Base-by-base conservation (phyloP, 2,113 vertebrate species). In the Agapornis roseicollis region DNA sequence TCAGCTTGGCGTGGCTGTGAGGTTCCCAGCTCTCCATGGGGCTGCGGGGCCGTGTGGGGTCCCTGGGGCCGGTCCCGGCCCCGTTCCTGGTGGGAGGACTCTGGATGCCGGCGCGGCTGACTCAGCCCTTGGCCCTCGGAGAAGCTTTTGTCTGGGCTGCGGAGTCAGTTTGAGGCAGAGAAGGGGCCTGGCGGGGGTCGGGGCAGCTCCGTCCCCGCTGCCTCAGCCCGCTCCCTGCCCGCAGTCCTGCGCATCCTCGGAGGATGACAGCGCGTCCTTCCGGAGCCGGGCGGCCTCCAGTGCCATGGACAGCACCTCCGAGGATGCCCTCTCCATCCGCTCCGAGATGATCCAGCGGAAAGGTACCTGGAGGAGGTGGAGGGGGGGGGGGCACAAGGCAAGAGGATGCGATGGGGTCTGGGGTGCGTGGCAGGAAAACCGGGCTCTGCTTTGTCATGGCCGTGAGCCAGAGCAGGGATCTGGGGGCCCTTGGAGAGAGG, bases 321-420 rank as follows among this genome's bases (percentile, higher is more conserved):
- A 98, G 89, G 98, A 98, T 2, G 98, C 98, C 3, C 97, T 98
- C 35, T 98, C 97, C 31, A 94, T 98, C 92, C 98, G 98, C 64
- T 98, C 98, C 0, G 98, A 98, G 97, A 98, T 98, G 98, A 98
- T 98, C 94, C 98, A 98, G 90, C 91, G 98, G 84, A 98, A 97
- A 98, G 98, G 98, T 98, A 65, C 55, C 31, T 0, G 3, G 2
- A n/a, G n/a, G n/a, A n/a, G n/a, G n/a, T n/a, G n/a, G n/a, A n/a
- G 29, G 31, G 53, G 2, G 29, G 25, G 46, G 77, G 15, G 10
- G 3, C 0, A 2, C 0, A 6, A 64, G 69, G 37, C 1, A 0
- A 24, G 18, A 42, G 66, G 37, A 5, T 1, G 18, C 10, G 0
- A 13, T 39, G 41, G 49, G 74, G 9, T 16, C 2, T 1, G 1